Evolutionary conservation across 2,113 vertebrate species (phyloP).

Genomic region (Cololabis saira): DNA sequence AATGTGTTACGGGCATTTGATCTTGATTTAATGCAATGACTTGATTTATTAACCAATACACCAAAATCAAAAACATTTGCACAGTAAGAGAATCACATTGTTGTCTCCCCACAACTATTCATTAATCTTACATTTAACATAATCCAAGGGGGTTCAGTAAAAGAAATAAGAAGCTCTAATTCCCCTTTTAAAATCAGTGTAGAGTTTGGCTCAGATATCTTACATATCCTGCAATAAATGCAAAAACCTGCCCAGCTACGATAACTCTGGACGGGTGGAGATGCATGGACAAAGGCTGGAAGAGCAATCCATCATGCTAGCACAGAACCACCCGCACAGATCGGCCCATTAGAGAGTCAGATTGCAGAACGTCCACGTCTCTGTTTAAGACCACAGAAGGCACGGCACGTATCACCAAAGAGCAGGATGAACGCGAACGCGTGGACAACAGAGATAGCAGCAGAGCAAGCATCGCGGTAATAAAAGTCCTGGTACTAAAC

Average conservation of each 20-base stretch:
- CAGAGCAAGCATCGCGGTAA: conserved; percentile 50
- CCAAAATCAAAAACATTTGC: too few relatives aligned
- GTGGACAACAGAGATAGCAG: conserved; percentile 78
- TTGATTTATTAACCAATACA: too few relatives aligned
- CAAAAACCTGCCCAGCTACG: too few relatives aligned
- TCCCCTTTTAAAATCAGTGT: too few relatives aligned
- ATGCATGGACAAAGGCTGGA: background rate
- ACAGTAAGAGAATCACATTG: too few relatives aligned
- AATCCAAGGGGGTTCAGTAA: background rate
- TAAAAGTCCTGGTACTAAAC: conserved; percentile 41
- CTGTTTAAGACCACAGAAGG: conserved; percentile 50
- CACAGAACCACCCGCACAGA: conserved; percentile 37
- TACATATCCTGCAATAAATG: background rate
- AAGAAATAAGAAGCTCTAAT: too few relatives aligned
- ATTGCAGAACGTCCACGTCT: conserved; percentile 31
- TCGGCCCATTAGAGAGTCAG: conserved; percentile 43
- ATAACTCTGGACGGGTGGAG: background rate
- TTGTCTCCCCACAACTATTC: too few relatives aligned
- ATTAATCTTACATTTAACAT: too few relatives aligned
- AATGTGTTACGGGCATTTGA: too few relatives aligned
- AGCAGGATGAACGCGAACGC: conserved; percentile 46
- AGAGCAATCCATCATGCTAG: conserved; percentile 7
- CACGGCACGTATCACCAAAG: conserved; percentile 33
- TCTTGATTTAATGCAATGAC: too few relatives aligned
- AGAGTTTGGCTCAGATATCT: background rate